phyloP scores from a whole-genome alignment of 2,797 vertebrate species.

The Malacoraja senta region DNA sequence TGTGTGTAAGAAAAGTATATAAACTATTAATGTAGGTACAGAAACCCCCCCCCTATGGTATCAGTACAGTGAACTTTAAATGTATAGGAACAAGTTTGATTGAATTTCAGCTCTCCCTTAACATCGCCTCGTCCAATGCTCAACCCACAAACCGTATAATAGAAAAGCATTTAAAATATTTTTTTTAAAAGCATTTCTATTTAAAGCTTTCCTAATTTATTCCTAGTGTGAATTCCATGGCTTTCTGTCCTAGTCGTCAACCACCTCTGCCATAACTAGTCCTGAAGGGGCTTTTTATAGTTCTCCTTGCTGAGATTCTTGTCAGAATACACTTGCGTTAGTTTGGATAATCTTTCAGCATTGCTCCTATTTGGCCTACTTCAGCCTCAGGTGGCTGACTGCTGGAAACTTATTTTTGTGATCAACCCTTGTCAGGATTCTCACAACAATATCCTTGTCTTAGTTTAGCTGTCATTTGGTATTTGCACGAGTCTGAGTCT shows the following conservation, averaged over 20 bases:
- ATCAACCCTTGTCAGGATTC: not conserved
- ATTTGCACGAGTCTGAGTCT: not conserved
- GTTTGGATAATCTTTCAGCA: not conserved
- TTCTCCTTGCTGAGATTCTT: not conserved
- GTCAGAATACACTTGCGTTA: not conserved
- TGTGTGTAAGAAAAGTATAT: not conserved
- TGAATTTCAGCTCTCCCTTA: not conserved
- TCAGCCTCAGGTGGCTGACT: not conserved
- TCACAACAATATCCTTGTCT: not conserved
- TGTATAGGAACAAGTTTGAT: not conserved
- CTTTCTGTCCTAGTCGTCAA: not conserved
- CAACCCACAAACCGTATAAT: not conserved
- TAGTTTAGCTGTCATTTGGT: not conserved
- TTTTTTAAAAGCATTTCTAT: not conserved
- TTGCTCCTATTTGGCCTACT: not conserved
- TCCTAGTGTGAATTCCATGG: not conserved
- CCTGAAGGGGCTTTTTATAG: constrained; percentile 10
- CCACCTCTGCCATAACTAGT: not conserved
- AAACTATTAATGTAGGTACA: not conserved
- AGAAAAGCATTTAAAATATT: not conserved
- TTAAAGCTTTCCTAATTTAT: constrained; percentile 18
- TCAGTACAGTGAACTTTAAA: not conserved
- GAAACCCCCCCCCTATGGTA: not conserved
- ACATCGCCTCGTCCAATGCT: not conserved
- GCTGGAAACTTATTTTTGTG: not conserved